Conservation (phyloP, 1,140 invertebrate species). For the Scaptodrosophila lebanonensis region DNA sequence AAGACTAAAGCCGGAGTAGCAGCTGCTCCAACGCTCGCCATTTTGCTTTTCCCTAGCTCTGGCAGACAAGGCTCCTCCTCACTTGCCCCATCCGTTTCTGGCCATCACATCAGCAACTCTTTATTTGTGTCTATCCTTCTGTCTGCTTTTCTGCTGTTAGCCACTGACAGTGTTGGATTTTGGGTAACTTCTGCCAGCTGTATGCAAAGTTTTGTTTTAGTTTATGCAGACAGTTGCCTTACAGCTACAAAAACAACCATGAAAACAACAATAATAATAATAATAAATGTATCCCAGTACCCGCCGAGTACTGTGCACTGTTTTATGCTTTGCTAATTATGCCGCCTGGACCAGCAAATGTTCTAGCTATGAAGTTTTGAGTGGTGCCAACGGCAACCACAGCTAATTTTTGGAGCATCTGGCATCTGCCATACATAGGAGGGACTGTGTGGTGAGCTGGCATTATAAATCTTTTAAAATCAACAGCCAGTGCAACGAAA, state of each 20-base stretch:
- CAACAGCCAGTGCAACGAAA: slow-evolving; percentile 60
- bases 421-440: too few relatives aligned
- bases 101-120: neutral
- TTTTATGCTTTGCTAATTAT: slow-evolving; percentile 48
- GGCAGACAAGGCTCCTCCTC: too few relatives aligned
- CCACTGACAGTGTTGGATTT: slow-evolving; percentile 63
- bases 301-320: slow-evolving; percentile 28
- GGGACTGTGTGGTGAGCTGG: too few relatives aligned
- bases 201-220: slow-evolving; percentile 52
- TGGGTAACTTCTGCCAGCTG: neutral
- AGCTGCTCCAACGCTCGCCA: slow-evolving; percentile 3
- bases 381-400: neutral
- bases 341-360: slow-evolving; percentile 28
- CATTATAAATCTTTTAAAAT: slow-evolving; percentile 75
- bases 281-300: slow-evolving; percentile 29
- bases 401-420: slow-evolving; percentile 63
- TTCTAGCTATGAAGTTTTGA: too few relatives aligned
- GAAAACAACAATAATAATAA: slow-evolving; percentile 21
- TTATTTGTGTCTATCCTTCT: slow-evolving; percentile 17
- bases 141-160: slow-evolving; percentile 11
- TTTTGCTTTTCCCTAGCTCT: too few relatives aligned
- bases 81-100: too few relatives aligned
- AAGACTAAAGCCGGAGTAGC: too few relatives aligned
- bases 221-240: slow-evolving; percentile 37
- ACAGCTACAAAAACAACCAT: slow-evolving; percentile 1